phyloP scores from a whole-genome alignment of 2,113 vertebrate genomes.

The Apeltes quadracus region DNA sequence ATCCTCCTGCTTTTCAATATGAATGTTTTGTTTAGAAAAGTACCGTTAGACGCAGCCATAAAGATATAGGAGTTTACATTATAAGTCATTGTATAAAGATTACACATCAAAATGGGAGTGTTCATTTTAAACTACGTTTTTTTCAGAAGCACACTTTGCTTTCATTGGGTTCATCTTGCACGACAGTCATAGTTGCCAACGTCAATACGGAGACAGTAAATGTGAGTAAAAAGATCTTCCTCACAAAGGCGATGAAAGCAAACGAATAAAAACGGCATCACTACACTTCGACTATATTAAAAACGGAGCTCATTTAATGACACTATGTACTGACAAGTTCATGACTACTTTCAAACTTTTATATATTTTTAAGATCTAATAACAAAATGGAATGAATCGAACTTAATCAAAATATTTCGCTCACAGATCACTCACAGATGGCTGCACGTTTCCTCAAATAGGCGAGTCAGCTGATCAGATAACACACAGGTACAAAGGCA shows the following conservation, averaged over 20 bases:
- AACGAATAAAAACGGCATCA: slow-evolving; percentile 2
- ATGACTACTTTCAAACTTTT: not conserved
- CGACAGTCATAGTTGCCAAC: not conserved
- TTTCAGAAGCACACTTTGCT: not conserved
- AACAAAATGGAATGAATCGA: slow-evolving; percentile 11
- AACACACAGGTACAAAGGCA: slow-evolving; percentile 52
- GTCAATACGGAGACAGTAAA: slow-evolving; percentile 5
- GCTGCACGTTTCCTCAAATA: slow-evolving; percentile 33
- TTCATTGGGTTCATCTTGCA: not conserved
- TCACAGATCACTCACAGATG: slow-evolving; percentile 19
- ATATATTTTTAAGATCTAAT: not conserved
- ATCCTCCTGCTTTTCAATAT: not conserved
- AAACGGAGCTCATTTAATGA: slow-evolving; percentile 27
- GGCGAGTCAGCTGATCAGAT: slow-evolving; percentile 28
- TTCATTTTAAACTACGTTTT: not conserved
- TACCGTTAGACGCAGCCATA: slow-evolving; percentile 2
- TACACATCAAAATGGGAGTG: not conserved
- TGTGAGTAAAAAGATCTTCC: not conserved
- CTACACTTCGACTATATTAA: not conserved
- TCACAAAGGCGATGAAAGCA: slow-evolving; percentile 7
- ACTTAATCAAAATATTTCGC: not conserved
- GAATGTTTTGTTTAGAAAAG: not conserved
- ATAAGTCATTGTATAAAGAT: slow-evolving; percentile 27
- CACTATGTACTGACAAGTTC: slow-evolving; percentile 18
- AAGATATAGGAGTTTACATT: slow-evolving; percentile 14